These are phyloP conservation scores for Pipistrellus pygmaeus DNA, from an alignment of 2,797 vertebrate species.

Conservation along the genomic window DNA sequence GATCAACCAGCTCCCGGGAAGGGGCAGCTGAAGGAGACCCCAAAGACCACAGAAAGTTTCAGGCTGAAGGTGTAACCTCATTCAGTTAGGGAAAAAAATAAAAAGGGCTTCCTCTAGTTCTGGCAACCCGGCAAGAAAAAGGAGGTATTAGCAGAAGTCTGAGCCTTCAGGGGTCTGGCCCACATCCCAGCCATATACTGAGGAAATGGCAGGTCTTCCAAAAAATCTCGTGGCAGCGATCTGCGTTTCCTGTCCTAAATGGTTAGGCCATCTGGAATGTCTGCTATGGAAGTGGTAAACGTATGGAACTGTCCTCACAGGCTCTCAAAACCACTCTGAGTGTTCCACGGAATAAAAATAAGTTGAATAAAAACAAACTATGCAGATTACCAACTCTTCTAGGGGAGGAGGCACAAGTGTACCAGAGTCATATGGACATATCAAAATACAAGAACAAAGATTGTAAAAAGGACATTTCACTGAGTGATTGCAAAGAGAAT, in stretches of 20 bases:
- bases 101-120: constrained; percentile 66
- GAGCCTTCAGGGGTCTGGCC: constrained; percentile 79
- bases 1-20: constrained; percentile 66
- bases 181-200: constrained; percentile 78
- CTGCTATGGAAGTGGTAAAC: constrained; percentile 76
- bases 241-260: constrained; percentile 79
- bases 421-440: constrained; percentile 17
- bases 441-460: constrained; percentile 36
- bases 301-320: constrained; percentile 76
- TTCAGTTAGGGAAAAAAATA: constrained; percentile 43
- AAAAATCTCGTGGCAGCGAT: constrained; percentile 76
- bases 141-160: constrained; percentile 77
- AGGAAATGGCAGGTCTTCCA: constrained; percentile 79
- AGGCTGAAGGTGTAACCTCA: constrained; percentile 63
- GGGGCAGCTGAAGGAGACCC: constrained; percentile 58
- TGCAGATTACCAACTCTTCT: constrained; percentile 59
- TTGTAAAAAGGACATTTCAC: neutral
- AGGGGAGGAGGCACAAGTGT: neutral
- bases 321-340: constrained; percentile 71
- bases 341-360: constrained; percentile 78
- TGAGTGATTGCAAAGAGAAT: neutral
- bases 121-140: constrained; percentile 72
- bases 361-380: constrained; percentile 76
- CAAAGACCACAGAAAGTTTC: constrained; percentile 72
- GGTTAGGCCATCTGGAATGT: constrained; percentile 79